Conservation (phyloP, 2,888 invertebrate species). For the Amphiduros pacificus region DNA sequence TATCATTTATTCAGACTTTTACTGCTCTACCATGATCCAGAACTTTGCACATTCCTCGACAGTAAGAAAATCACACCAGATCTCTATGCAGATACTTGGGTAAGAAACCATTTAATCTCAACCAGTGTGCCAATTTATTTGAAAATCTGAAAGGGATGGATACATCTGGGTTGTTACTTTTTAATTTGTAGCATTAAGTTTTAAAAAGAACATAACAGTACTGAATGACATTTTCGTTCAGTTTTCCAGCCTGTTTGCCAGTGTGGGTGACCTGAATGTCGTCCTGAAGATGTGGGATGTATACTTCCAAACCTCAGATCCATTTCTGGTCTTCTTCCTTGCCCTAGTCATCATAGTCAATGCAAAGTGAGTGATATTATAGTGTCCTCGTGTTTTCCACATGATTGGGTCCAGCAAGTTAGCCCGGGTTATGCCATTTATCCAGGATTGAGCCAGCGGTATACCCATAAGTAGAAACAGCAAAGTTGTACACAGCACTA, state of each 20-base stretch:
- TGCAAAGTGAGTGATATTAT: constrained; percentile 67
- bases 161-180: neutral
- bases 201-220: neutral
- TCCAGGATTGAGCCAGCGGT: too few species aligned
- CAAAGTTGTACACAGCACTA: too few species aligned
- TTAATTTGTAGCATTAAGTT: neutral
- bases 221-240: neutral
- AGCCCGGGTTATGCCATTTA: too few species aligned
- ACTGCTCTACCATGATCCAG: constrained; percentile 95
- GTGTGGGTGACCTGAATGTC: constrained; percentile 81
- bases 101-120: too few species aligned
- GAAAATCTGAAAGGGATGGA: too few species aligned
- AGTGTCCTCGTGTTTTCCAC: constrained; percentile 1
- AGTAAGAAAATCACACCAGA: constrained; percentile 92
- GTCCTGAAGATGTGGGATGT: constrained; percentile 93
- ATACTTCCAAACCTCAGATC: constrained; percentile 93
- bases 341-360: constrained; percentile 94
- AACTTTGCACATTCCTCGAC: constrained; percentile 93
- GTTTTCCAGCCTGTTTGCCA: constrained; percentile 76
- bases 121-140: too few species aligned
- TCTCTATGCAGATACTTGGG: constrained; percentile 84
- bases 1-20: constrained; percentile 73
- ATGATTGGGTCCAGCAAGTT: too few species aligned
- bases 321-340: constrained; percentile 93
- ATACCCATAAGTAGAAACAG: too few species aligned